phyloP scores from a whole-genome alignment of 2,113 vertebrate genomes.

The Brienomyrus longianalis region DNA sequence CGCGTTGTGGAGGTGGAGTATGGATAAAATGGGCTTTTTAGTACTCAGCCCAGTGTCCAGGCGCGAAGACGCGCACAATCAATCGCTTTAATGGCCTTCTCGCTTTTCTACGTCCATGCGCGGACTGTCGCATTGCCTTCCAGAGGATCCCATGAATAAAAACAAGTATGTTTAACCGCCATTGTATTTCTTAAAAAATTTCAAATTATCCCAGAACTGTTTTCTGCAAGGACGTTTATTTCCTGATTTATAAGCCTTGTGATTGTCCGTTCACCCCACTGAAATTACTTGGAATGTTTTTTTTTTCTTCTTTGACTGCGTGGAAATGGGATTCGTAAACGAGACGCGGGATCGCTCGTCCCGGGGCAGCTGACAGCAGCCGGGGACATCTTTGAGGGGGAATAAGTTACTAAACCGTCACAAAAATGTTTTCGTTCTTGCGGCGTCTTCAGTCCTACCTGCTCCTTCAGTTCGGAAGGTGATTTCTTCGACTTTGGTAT shows the following conservation, averaged over 20 bases:
- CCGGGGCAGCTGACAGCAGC: constrained; percentile 15
- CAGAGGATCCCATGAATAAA: neutral
- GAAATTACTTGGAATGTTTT: neutral
- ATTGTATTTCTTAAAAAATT: neutral
- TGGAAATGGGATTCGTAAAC: neutral
- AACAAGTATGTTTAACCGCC: neutral
- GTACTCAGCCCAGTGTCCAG: neutral
- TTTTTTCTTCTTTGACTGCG: neutral
- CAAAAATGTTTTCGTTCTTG: neutral
- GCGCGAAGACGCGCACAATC: neutral
- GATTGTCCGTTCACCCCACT: neutral
- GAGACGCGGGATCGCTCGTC: neutral
- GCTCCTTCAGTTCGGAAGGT: neutral
- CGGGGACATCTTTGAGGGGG: neutral
- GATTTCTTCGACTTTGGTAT: neutral
- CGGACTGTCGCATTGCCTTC: neutral
- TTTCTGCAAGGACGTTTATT: neutral
- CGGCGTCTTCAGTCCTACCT: constrained; percentile 4
- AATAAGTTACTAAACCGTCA: neutral
- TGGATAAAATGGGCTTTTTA: constrained; percentile 1
- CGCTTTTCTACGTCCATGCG: neutral
- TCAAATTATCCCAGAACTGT: too few relatives aligned
- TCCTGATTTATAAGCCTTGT: neutral
- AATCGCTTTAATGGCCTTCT: neutral
- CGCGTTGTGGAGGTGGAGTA: neutral